These are phyloP conservation scores for Cepphus grylle DNA, from an alignment of 2,113 vertebrate species.

Conservation along the genomic window DNA sequence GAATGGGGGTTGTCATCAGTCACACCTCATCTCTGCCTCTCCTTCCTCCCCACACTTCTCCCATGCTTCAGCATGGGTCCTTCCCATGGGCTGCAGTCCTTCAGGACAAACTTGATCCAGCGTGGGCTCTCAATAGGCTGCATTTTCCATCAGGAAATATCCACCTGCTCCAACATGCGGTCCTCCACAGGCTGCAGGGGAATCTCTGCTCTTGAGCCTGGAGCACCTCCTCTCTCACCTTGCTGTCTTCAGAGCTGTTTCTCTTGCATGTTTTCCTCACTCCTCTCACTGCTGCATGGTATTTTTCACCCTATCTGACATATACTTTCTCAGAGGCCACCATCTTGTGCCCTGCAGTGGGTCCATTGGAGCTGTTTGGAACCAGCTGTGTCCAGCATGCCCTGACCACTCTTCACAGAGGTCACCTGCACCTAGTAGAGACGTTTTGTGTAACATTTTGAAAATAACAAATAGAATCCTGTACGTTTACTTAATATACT, in stretches of 20 bases:
- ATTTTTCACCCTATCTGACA: not conserved
- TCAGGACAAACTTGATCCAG: not conserved
- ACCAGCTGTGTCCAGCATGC: accelerated
- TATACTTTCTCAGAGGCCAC: not conserved
- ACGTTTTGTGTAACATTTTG: not conserved
- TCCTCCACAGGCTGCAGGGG: not conserved
- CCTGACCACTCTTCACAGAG: accelerated
- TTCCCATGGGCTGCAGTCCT: not conserved
- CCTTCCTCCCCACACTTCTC: not conserved
- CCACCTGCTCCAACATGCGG: not conserved
- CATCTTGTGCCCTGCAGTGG: accelerated
- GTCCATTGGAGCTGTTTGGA: accelerated
- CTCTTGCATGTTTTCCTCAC: not conserved
- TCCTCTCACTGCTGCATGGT: not conserved
- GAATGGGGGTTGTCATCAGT: not conserved
- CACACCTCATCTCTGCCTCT: not conserved
- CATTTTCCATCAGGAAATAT: not conserved
- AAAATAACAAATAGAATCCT: not conserved
- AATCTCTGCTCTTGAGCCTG: not conserved
- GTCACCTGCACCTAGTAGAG: accelerated
- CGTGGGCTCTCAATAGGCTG: not conserved
- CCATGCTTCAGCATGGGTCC: not conserved
- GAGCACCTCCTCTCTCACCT: not conserved
- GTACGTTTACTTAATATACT: not conserved
- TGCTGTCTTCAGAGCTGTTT: not conserved